Evolutionary conservation across 2,888 invertebrate species (phyloP).

Genomic region (Tenthredo scrophulariae): DNA sequence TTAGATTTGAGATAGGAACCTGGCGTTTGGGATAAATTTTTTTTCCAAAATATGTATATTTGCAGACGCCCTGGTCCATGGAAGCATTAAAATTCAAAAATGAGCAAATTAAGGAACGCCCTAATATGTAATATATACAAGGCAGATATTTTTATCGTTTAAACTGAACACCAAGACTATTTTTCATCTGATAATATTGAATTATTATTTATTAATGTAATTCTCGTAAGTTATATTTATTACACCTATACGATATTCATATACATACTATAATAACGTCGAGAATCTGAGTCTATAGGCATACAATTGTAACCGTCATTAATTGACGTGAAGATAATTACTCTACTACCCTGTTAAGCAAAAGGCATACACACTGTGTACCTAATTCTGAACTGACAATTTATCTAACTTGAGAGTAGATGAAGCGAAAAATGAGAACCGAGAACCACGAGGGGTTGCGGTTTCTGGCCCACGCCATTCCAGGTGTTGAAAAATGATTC

Average conservation of each 20-base stretch:
- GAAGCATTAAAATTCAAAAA: too few relatives aligned
- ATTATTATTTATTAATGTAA: neutral
- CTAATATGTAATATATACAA: too few relatives aligned
- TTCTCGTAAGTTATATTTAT: neutral
- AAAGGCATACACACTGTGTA: neutral
- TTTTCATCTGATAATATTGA: neutral
- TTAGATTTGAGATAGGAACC: too few relatives aligned
- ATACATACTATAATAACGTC: neutral
- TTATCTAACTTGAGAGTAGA: slow-evolving; percentile 44
- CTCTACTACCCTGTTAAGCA: too few relatives aligned
- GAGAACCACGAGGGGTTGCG: neutral
- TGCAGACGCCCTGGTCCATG: too few relatives aligned
- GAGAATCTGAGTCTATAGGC: neutral
- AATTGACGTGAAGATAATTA: neutral
- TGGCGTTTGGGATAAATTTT: too few relatives aligned
- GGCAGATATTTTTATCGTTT: neutral
- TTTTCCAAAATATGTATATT: too few relatives aligned
- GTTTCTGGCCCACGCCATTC: slow-evolving; percentile 12
- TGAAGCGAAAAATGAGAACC: slow-evolving; percentile 46
- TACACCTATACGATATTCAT: neutral
- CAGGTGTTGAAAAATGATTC: slow-evolving; percentile 34
- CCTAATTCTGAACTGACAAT: slow-evolving; percentile 9
- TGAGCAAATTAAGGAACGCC: too few relatives aligned
- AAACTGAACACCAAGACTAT: slow-evolving; percentile 4
- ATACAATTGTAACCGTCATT: neutral